A percentile compares a stretch with the other conserved stretches of the same genome.
These are phyloP conservation scores for Drosophila ananassae DNA, from an alignment of 1,140 invertebrate genomes.

Conservation along the genomic window DNA sequence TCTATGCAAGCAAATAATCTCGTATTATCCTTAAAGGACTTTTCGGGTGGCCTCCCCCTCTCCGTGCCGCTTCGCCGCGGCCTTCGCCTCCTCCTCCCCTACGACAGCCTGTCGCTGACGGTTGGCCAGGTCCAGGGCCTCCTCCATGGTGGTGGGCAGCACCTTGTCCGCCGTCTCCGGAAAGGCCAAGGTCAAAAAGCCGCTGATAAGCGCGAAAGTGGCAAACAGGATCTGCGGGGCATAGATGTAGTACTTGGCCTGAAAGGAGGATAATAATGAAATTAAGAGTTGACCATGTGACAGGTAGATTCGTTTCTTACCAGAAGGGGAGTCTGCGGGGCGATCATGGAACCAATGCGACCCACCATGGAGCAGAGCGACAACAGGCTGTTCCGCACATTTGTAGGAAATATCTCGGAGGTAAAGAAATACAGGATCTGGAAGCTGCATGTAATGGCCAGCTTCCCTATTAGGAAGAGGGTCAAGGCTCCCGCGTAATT, in stretches of 20 bases:
- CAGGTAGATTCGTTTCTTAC: slow-evolving; percentile 44
- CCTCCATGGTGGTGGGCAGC: slow-evolving; percentile 88
- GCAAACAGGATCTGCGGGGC: slow-evolving; percentile 90
- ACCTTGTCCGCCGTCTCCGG: slow-evolving; percentile 88
- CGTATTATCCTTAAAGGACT: slow-evolving; percentile 1
- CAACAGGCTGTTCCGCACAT: slow-evolving; percentile 87
- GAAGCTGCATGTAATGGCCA: slow-evolving; percentile 89
- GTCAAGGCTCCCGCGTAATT: slow-evolving; percentile 84
- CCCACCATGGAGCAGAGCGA: slow-evolving; percentile 89
- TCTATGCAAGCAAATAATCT: slow-evolving; percentile 5
- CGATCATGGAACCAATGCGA: slow-evolving; percentile 88
- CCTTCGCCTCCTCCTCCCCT: not conserved
- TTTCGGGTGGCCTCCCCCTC: slow-evolving; percentile 1
- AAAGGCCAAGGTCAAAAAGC: slow-evolving; percentile 86
- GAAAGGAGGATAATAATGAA: not conserved
- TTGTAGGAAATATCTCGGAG: slow-evolving; percentile 89
- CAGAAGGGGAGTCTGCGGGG: slow-evolving; percentile 87
- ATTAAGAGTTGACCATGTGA: not conserved
- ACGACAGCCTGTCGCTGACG: slow-evolving; percentile 6
- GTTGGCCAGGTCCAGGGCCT: slow-evolving; percentile 84
- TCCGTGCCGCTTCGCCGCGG: not conserved
- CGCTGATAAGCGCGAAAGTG: slow-evolving; percentile 87
- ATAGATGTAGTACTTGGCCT: slow-evolving; percentile 83
- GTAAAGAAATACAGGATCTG: slow-evolving; percentile 89
- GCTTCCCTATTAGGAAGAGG: slow-evolving; percentile 90